phyloP scores from a whole-genome alignment of 2,113 vertebrate species.

The Triplophysa siluroides region DNA sequence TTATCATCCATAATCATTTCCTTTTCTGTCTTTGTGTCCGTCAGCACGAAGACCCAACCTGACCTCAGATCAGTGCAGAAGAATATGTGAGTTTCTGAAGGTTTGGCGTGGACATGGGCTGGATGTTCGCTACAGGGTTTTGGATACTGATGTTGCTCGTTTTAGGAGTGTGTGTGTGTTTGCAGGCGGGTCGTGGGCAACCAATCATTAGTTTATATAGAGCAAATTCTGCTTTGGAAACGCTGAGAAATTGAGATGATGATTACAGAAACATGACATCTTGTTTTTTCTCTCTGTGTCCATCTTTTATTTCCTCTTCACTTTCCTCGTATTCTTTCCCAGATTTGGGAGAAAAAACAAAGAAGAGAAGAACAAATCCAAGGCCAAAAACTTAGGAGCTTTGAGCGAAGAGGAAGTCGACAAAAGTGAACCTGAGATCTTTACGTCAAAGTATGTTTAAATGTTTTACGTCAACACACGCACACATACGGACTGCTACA shows the following conservation, averaged over 20 bases:
- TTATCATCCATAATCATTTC: neutral
- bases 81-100: conserved; percentile 36
- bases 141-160: neutral
- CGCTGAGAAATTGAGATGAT: neutral
- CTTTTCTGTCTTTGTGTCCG: conserved; percentile 33
- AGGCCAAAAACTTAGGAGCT: conserved; percentile 66
- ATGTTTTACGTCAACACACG: neutral
- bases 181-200: conserved; percentile 29
- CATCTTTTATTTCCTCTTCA: neutral
- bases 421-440: conserved; percentile 70
- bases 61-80: conserved; percentile 35
- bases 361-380: conserved; percentile 79
- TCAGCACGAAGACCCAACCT: conserved; percentile 20
- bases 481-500: too few species aligned
- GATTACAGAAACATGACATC: neutral
- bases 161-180: neutral
- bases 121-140: neutral
- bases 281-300: neutral
- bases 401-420: conserved; percentile 85
- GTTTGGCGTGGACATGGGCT: conserved; percentile 21
- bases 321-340: conserved; percentile 31
- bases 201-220: conserved; percentile 27
- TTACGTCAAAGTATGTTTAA: conserved; percentile 47
- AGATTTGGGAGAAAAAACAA: conserved; percentile 96
- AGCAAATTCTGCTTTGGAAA: conserved; percentile 34